phyloP scores from a whole-genome alignment of 2,797 vertebrate species.

The Eupleurogrammus muticus region DNA sequence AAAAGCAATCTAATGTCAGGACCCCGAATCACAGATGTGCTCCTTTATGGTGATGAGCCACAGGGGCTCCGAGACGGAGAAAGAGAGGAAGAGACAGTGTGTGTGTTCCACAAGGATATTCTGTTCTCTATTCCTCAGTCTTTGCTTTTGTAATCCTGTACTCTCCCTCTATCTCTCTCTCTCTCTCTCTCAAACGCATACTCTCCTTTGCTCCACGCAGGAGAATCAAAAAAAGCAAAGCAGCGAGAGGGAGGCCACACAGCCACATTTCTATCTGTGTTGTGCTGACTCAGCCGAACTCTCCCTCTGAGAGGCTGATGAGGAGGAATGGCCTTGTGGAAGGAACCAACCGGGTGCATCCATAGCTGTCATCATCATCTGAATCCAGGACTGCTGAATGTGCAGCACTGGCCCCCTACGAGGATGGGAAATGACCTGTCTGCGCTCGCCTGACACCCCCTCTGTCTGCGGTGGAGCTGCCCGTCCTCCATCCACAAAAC shows the following conservation, averaged over 20 bases:
- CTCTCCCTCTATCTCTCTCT: constrained; percentile 17
- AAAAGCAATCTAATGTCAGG: constrained; percentile 46
- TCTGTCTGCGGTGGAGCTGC: constrained; percentile 70
- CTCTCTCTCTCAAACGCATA: constrained; percentile 23
- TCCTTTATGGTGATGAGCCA: constrained; percentile 48
- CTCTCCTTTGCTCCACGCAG: constrained; percentile 34
- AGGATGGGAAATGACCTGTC: constrained; percentile 86
- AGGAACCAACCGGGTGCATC: constrained; percentile 78
- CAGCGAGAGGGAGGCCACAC: constrained; percentile 69
- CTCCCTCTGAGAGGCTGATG: constrained; percentile 83
- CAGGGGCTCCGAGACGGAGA: constrained; percentile 25
- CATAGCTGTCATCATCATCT: constrained; percentile 83
- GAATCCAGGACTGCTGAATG: constrained; percentile 81
- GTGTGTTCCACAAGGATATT: constrained; percentile 35
- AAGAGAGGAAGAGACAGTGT: constrained; percentile 11
- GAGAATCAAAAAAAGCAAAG: constrained; percentile 52
- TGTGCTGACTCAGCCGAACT: constrained; percentile 82
- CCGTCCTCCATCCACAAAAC: constrained; percentile 51
- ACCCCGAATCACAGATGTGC: constrained; percentile 24
- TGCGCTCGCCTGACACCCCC: constrained; percentile 74
- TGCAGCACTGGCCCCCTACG: constrained; percentile 72
- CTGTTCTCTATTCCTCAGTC: constrained; percentile 34
- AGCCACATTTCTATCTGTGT: constrained; percentile 73
- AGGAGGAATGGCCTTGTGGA: constrained; percentile 81
- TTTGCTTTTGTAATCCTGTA: constrained; percentile 26